These are phyloP conservation scores for Drosophila mulleri DNA, from an alignment of 2,888 invertebrate genomes.

Conservation along the genomic window DNA sequence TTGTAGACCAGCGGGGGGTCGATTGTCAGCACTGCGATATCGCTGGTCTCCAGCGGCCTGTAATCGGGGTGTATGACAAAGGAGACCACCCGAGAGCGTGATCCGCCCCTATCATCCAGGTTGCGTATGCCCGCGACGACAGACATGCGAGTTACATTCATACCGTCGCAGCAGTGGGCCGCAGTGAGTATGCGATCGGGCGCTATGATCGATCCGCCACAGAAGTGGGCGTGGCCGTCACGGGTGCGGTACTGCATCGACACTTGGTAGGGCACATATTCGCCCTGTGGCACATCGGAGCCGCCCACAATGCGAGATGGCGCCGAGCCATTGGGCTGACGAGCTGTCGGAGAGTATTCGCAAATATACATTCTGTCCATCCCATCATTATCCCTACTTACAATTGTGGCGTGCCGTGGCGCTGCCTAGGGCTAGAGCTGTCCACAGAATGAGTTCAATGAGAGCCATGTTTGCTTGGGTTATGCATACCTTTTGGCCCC, in stretches of 20 bases:
- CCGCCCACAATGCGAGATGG: conserved; percentile 81
- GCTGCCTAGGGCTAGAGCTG: conserved; percentile 21
- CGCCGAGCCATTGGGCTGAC: conserved; percentile 39
- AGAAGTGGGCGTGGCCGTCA: conserved; percentile 75
- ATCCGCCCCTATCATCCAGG: conserved; percentile 57
- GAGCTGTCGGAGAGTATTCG: conserved; percentile 33
- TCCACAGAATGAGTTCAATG: conserved; percentile 32
- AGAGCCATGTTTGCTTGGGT: conserved; percentile 46
- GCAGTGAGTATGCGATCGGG: conserved; percentile 81
- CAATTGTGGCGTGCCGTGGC: conserved; percentile 48
- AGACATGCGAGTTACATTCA: conserved; percentile 68
- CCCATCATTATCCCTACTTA: conserved; percentile 29
- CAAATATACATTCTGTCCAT: too few relatives aligned
- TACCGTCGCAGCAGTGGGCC: conserved; percentile 82
- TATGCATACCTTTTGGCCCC: conserved; percentile 30
- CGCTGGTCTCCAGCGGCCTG: conserved; percentile 75
- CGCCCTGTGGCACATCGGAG: conserved; percentile 63
- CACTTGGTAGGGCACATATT: conserved; percentile 83
- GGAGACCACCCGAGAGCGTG: conserved; percentile 66
- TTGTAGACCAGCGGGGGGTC: conserved; percentile 70
- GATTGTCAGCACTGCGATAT: conserved; percentile 82
- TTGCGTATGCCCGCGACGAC: conserved; percentile 79
- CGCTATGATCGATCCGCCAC: conserved; percentile 83
- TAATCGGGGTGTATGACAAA: conserved; percentile 82
- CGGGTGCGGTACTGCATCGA: conserved; percentile 77